Evolutionary conservation across 2,113 vertebrate species (phyloP).

Genomic region (Cinclus mexicanus): DNA sequence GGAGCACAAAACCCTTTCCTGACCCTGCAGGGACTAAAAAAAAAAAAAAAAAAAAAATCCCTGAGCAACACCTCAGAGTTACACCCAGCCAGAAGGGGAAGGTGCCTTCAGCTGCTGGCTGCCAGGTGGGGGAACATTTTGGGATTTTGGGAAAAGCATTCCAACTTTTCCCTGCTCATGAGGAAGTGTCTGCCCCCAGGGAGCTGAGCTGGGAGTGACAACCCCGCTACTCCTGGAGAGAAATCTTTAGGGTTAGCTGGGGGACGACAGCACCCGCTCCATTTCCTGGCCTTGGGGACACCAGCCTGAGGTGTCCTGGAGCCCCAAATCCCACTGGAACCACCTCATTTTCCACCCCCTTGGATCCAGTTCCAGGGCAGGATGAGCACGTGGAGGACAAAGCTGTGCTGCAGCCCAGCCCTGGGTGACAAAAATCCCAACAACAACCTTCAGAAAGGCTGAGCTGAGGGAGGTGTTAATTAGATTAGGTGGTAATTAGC

Average conservation of each 20-base stretch:
- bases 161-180: background rate
- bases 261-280: too few relatives aligned
- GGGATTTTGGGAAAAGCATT: background rate
- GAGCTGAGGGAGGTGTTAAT: background rate
- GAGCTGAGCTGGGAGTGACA: background rate
- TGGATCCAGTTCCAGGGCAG: fast-evolving
- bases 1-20: background rate
- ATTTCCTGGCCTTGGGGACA: background rate
- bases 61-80: background rate
- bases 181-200: background rate
- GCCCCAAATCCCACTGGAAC: background rate
- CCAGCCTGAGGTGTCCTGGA: background rate
- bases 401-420: background rate
- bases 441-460: background rate
- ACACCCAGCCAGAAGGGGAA: background rate
- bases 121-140: background rate
- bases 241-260: background rate
- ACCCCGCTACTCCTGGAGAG: background rate
- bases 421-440: background rate
- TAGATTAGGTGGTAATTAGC: background rate
- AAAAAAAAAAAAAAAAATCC: background rate
- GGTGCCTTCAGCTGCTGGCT: background rate
- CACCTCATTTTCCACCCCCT: fast-evolving
- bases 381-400: background rate
- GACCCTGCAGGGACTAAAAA: background rate